Percentiles rank a stretch among this genome's conserved stretches.
Evolutionary conservation across 1,140 invertebrate genomes (phyloP).

Genomic region (Venturia canescens): DNA sequence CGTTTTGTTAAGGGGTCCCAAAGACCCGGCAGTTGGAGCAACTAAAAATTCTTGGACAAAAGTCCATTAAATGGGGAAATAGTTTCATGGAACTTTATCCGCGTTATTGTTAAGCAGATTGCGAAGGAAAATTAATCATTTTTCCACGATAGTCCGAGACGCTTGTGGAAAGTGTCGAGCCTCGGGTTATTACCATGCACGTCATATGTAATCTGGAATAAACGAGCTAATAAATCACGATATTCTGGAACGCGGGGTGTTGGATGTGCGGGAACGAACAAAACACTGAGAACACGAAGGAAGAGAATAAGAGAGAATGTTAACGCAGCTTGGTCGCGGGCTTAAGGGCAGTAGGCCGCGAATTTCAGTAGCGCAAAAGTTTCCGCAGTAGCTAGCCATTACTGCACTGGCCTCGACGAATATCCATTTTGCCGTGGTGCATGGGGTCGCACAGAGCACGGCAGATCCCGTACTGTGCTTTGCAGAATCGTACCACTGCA

Average conservation of each 20-base stretch:
- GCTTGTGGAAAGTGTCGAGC: not conserved
- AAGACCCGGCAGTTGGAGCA: no score
- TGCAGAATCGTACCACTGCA: slow-evolving; percentile 21
- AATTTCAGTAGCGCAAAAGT: slow-evolving; percentile 42
- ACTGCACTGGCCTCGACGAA: not conserved
- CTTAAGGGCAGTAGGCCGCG: slow-evolving; percentile 40
- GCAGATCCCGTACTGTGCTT: not conserved
- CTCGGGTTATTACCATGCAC: not conserved
- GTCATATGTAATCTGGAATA: not conserved
- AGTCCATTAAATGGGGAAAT: no score
- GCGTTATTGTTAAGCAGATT: no score
- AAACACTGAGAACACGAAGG: not conserved
- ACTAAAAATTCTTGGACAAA: no score
- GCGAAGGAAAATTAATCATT: no score
- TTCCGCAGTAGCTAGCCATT: slow-evolving; percentile 25
- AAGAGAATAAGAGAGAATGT: not conserved
- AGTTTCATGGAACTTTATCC: no score
- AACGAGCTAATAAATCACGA: slow-evolving; percentile 10
- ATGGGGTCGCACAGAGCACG: not conserved
- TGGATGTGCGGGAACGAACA: not conserved
- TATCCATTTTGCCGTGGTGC: not conserved
- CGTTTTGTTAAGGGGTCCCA: no score
- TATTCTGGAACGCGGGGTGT: not conserved
- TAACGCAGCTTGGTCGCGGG: slow-evolving; percentile 21
- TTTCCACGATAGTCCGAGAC: not conserved